A percentile compares a stretch with the other conserved stretches of the same genome.
These are phyloP conservation scores for Equus przewalskii DNA, from an alignment of 2,113 vertebrate species.

Conservation along the genomic window DNA sequence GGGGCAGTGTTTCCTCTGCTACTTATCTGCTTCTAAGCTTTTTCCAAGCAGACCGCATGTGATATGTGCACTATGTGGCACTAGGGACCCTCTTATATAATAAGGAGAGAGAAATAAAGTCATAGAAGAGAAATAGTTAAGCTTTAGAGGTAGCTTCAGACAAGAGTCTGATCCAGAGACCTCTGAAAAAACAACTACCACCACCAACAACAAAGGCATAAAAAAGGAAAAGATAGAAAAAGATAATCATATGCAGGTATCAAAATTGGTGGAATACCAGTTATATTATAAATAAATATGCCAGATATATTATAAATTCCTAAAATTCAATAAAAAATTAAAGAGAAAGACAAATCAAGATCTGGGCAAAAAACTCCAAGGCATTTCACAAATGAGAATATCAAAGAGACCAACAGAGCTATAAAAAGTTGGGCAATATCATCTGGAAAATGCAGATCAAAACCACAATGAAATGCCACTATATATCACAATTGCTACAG, in stretches of 20 bases:
- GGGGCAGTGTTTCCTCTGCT: background rate
- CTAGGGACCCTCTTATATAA: background rate
- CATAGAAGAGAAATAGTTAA: background rate
- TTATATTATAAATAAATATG: background rate
- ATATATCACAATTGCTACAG: too few relatives aligned
- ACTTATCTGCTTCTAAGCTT: background rate
- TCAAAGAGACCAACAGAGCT: background rate
- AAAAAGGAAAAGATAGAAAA: background rate
- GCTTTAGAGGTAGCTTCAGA: background rate
- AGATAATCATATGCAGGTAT: background rate
- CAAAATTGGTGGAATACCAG: background rate
- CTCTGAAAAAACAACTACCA: background rate
- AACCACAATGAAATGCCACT: background rate
- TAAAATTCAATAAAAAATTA: background rate
- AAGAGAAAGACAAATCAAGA: background rate
- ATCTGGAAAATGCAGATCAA: background rate
- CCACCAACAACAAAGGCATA: background rate
- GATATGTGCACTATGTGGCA: background rate
- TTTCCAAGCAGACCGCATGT: background rate
- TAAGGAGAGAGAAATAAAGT: background rate
- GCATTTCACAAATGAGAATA: background rate
- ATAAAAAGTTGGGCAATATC: background rate
- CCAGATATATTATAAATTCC: background rate
- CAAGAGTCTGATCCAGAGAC: background rate
- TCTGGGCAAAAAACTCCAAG: background rate